Conservation (phyloP, 2,113 vertebrate species). For the Tetrax tetrax region DNA sequence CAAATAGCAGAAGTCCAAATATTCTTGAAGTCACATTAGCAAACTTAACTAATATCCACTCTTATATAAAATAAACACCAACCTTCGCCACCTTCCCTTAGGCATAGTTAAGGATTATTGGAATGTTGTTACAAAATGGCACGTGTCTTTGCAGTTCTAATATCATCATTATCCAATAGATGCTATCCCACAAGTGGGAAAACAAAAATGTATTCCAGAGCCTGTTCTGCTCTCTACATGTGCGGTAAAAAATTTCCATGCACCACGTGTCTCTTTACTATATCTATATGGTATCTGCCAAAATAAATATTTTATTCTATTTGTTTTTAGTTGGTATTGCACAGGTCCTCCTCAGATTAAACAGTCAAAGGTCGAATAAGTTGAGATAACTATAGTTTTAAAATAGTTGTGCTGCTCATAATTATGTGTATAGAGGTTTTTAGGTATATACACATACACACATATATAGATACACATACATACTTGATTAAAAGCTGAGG, state of each 20-base stretch:
- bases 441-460: not conserved
- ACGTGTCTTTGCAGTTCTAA: slow-evolving; percentile 69
- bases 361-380: slow-evolving; percentile 75
- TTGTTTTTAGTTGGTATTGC: slow-evolving; percentile 74
- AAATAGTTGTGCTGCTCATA: slow-evolving; percentile 56
- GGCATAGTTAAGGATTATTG: slow-evolving; percentile 20
- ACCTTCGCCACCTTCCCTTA: slow-evolving; percentile 40
- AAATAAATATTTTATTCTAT: slow-evolving; percentile 77
- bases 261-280: slow-evolving; percentile 67
- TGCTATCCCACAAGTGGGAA: slow-evolving; percentile 73
- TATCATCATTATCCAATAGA: slow-evolving; percentile 76
- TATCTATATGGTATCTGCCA: slow-evolving; percentile 72
- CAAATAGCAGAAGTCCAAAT: not conserved
- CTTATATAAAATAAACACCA: slow-evolving; percentile 44
- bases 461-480: slow-evolving; percentile 33
- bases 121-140: slow-evolving; percentile 63
- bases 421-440: slow-evolving; percentile 65
- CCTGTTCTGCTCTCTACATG: slow-evolving; percentile 68
- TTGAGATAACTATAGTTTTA: slow-evolving; percentile 74
- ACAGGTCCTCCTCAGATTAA: slow-evolving; percentile 71
- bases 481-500: slow-evolving; percentile 78
- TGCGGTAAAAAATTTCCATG: slow-evolving; percentile 74
- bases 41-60: slow-evolving; percentile 25
- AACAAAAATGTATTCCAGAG: slow-evolving; percentile 71
- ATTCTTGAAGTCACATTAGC: not conserved